These are phyloP conservation scores for Lasioglossum leucozonium DNA, from an alignment of 2,888 invertebrate genomes.

Conservation along the genomic window DNA sequence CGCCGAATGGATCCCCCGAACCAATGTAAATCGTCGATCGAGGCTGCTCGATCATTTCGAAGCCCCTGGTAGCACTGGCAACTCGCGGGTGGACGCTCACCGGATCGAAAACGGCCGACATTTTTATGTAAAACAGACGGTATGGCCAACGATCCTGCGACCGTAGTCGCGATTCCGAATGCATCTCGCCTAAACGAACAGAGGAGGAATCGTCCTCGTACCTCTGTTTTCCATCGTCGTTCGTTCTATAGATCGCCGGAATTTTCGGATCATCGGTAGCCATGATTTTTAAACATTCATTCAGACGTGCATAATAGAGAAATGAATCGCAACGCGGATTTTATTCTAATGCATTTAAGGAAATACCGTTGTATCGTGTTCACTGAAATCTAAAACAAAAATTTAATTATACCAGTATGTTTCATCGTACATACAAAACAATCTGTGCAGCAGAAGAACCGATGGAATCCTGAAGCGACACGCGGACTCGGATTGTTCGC, in stretches of 20 bases:
- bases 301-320: not conserved
- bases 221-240: not conserved
- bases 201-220: slow-evolving; percentile 23
- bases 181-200: slow-evolving; percentile 3
- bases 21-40: slow-evolving; percentile 32
- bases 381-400: too few relatives aligned
- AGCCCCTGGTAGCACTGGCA: not conserved
- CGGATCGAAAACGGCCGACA: slow-evolving; percentile 23
- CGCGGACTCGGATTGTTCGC: not conserved
- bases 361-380: too few relatives aligned
- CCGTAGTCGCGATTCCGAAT: slow-evolving; percentile 12
- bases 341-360: not conserved
- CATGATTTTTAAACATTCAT: not conserved
- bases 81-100: not conserved
- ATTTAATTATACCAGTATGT: too few relatives aligned
- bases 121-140: slow-evolving; percentile 52
- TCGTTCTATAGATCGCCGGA: not conserved
- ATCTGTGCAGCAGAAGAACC: too few relatives aligned
- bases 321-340: not conserved
- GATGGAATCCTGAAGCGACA: not conserved
- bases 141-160: slow-evolving; percentile 24
- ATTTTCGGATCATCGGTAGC: not conserved
- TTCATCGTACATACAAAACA: not conserved
- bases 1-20: slow-evolving; percentile 12
- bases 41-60: slow-evolving; percentile 14